Evolutionary conservation across 2,113 vertebrate species (phyloP), one percentile per base, ranked within the genome.

Genomic region (Lampris megalopsis): DNA sequence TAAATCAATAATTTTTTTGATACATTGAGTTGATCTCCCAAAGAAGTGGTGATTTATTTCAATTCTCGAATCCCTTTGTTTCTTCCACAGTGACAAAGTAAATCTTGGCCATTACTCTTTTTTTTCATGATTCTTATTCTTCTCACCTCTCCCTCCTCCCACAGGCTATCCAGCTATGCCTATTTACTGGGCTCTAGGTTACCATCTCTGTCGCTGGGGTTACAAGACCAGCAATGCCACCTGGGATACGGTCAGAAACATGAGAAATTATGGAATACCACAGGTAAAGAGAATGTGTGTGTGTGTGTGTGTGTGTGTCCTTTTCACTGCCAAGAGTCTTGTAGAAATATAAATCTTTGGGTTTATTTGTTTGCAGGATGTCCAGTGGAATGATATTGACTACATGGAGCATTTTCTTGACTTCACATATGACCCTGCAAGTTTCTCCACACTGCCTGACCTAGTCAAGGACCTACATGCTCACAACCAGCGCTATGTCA

Each of bases 201-300:
- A 95, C 89, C 96, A 97, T 43, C 94, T 97, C 50, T 97, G 96
- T 81, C 95, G 96, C 74, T 97, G 96, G 96, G 96, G 96, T 11
- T 97, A 96, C 0, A 63, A 88, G 36, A 90, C 93, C 3, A 97
- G 96, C 73, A 92, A 95, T 0, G 80, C 85, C 6, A 96, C 95
- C 8, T 97, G 95, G 96, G 92, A 95, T 37, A 88, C 92, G 0
- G 95, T 95, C 40, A 96, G 88, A 82, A 92, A 84, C 61, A 90
- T 97, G 95, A 95, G 96, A 76, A 92, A 90, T 71, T 75, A 90
- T 85, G 80, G 86, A 40, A 92, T 95, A 69, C 94, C 94, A 2
- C 94, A 94, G 91, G 94, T 95, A 81, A 48, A 53, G 53, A 40
- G 6, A 54, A 9, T 54, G 24, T 24, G 8, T 47, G 0, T 60